phyloP scores from a whole-genome alignment of 2,797 vertebrate species.

The Myotis vivesi region DNA sequence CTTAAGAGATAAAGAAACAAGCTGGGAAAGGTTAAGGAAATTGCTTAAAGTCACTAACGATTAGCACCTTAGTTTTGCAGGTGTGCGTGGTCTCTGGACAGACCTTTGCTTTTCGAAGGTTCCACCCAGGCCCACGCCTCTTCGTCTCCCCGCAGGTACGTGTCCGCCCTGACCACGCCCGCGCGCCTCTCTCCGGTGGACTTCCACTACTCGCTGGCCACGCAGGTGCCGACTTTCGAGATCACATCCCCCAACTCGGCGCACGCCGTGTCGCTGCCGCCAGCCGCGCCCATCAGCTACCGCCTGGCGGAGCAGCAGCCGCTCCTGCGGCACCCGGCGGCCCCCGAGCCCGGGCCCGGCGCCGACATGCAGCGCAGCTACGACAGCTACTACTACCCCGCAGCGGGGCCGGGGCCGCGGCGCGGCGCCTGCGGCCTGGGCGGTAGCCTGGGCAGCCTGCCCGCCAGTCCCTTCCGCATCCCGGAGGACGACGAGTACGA shows the following conservation, averaged over 20 bases:
- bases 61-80: neutral
- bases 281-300: constrained; percentile 92
- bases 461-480: constrained; percentile 95
- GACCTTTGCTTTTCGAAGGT: neutral
- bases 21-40: neutral
- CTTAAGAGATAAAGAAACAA: neutral
- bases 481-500: constrained; percentile 96
- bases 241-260: constrained; percentile 96
- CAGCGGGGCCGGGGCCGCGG: constrained; percentile 92
- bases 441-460: constrained; percentile 93
- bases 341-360: constrained; percentile 79
- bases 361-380: constrained; percentile 91
- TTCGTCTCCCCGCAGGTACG: constrained; percentile 87
- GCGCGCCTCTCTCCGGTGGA: constrained; percentile 96
- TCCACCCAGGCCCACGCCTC: neutral
- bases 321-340: constrained; percentile 92
- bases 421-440: constrained; percentile 91
- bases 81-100: neutral
- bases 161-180: constrained; percentile 97
- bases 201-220: constrained; percentile 96
- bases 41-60: neutral
- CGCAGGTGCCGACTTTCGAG: constrained; percentile 97
- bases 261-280: constrained; percentile 94
- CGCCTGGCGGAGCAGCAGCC: constrained; percentile 93
- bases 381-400: constrained; percentile 93